These are phyloP conservation scores for Andinoacara biseriatus DNA, from an alignment of 2,113 vertebrate species.

Conservation along the genomic window DNA sequence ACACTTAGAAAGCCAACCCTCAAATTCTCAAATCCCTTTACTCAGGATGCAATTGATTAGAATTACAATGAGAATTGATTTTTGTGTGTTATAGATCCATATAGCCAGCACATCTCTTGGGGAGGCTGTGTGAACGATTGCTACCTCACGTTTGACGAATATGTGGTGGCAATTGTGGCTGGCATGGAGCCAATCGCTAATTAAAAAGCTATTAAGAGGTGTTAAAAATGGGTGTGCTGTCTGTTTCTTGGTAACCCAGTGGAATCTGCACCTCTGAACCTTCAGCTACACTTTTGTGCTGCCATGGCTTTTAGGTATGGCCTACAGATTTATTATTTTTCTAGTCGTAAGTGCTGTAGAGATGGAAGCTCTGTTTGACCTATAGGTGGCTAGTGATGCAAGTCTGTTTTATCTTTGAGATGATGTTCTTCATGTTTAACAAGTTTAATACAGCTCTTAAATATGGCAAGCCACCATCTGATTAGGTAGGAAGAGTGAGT, in stretches of 20 bases:
- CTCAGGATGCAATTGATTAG: neutral
- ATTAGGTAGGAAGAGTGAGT: neutral
- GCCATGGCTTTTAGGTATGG: too few relatives aligned
- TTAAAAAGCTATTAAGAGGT: conserved; percentile 16
- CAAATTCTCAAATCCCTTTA: conserved; percentile 7
- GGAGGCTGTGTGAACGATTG: conserved; percentile 1
- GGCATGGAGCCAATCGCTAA: conserved; percentile 13
- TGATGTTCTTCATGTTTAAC: neutral
- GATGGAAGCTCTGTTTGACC: neutral
- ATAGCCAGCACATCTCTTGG: conserved; percentile 7
- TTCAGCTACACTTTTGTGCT: neutral
- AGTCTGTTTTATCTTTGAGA: neutral
- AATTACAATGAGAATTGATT: conserved; percentile 18
- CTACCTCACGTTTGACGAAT: conserved; percentile 1
- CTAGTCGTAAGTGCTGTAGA: neutral
- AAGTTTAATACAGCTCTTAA: neutral
- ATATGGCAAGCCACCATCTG: neutral
- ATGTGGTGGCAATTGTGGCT: neutral
- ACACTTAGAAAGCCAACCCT: conserved; percentile 3
- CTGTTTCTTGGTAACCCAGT: conserved; percentile 7
- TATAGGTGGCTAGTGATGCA: neutral
- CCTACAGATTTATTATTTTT: neutral
- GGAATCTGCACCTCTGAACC: neutral
- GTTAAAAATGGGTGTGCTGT: conserved; percentile 10
- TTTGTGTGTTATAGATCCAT: conserved; percentile 15